Percentiles rank a stretch among this genome's conserved stretches.
These are phyloP conservation scores for Ellobium chinense DNA, from an alignment of 2,888 invertebrate genomes.

Conservation along the genomic window DNA sequence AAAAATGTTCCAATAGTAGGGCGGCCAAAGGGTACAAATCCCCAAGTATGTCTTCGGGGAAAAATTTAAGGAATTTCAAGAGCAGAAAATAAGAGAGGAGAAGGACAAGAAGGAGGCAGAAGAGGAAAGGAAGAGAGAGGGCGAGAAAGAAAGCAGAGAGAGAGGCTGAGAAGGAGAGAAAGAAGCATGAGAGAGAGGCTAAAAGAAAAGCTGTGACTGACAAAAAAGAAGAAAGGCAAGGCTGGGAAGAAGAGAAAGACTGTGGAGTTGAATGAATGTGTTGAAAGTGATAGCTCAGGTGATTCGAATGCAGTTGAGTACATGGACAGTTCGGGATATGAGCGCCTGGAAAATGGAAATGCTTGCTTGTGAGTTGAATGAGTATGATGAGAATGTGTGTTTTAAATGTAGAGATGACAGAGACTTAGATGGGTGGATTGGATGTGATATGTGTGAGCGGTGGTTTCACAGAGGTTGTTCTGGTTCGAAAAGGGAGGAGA, in stretches of 20 bases:
- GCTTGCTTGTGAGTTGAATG: not conserved
- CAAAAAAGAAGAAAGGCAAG: not conserved
- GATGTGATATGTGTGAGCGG: not conserved
- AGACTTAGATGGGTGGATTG: slow-evolving; percentile 1
- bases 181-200: not conserved
- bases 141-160: slow-evolving; percentile 2
- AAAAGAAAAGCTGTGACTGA: not conserved
- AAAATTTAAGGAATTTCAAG: not conserved
- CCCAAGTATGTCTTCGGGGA: not conserved
- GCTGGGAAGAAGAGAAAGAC: not conserved
- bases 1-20: not conserved
- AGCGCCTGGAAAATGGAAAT: not conserved
- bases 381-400: not conserved
- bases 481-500: not conserved
- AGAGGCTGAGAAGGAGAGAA: not conserved
- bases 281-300: not conserved
- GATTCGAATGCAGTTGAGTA: not conserved
- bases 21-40: not conserved
- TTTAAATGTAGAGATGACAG: not conserved
- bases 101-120: not conserved
- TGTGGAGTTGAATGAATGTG: not conserved
- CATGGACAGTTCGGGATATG: not conserved
- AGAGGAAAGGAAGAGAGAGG: not conserved
- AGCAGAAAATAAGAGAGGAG: not conserved
- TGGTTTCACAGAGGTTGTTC: slow-evolving; percentile 1